Conservation (phyloP, 2,888 invertebrate species). For the Operophtera brumata region DNA sequence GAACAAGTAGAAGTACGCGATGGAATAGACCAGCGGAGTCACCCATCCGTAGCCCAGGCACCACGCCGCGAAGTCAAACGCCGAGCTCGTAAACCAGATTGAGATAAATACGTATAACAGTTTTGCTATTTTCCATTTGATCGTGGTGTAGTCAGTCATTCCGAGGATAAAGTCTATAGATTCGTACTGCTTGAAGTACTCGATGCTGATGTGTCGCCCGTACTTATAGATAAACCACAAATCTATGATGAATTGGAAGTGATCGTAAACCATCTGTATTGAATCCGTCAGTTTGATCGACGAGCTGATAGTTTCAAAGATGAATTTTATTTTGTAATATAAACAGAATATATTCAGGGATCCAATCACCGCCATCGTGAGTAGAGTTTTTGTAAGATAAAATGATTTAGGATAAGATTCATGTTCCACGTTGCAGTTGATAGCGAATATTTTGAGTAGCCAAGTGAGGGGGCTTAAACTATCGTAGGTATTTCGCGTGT, state of each 20-base stretch:
- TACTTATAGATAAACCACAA: slow-evolving; percentile 55
- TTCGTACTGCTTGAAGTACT: slow-evolving; percentile 56
- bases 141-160: slow-evolving; percentile 36
- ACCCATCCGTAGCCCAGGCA: slow-evolving; percentile 42
- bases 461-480: slow-evolving; percentile 44
- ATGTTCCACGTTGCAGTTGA: slow-evolving; percentile 40
- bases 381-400: slow-evolving; percentile 11
- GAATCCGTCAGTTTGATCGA: slow-evolving; percentile 58
- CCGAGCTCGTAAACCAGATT: slow-evolving; percentile 47
- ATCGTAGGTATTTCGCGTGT: slow-evolving; percentile 25
- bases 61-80: slow-evolving; percentile 56
- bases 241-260: slow-evolving; percentile 56
- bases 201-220: slow-evolving; percentile 47
- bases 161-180: slow-evolving; percentile 54
- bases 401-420: slow-evolving; percentile 7
- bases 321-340: slow-evolving; percentile 47
- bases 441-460: slow-evolving; percentile 50
- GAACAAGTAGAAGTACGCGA: slow-evolving; percentile 54
- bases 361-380: slow-evolving; percentile 36
- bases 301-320: slow-evolving; percentile 37
- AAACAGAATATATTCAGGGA: slow-evolving; percentile 42
- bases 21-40: slow-evolving; percentile 41
- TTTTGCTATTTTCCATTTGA: slow-evolving; percentile 44
- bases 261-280: slow-evolving; percentile 55
- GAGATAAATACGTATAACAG: slow-evolving; percentile 39